A percentile compares a stretch with the other conserved stretches of the same genome.
Conservation (phyloP, 2,113 vertebrate species). For the Dinomys branickii region DNA sequence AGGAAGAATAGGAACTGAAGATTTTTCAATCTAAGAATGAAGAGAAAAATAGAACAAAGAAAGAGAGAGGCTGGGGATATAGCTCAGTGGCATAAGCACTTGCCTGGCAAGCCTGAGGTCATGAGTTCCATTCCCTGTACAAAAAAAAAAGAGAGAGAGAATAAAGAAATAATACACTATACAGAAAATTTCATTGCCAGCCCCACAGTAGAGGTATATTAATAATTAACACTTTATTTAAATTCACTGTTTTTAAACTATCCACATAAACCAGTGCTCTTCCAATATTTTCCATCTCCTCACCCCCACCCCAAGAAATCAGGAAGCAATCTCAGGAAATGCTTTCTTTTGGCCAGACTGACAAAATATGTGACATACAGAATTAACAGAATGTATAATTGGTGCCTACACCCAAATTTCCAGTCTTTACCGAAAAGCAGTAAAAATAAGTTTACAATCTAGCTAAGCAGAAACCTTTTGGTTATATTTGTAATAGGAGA, state of each 20-base stretch:
- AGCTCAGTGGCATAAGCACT: too few species aligned
- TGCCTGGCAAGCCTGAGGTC: too few species aligned
- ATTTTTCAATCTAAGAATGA: slow-evolving; percentile 4
- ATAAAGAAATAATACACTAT: not conserved
- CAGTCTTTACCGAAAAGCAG: not conserved
- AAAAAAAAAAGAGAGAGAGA: not conserved
- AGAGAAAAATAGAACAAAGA: not conserved
- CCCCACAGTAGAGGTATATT: not conserved
- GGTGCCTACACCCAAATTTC: slow-evolving; percentile 20
- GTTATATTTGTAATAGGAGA: slow-evolving; percentile 32
- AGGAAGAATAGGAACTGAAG: not conserved
- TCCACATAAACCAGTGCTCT: not conserved
- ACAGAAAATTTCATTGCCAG: not conserved
- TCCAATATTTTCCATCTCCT: not conserved
- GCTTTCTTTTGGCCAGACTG: slow-evolving; percentile 25
- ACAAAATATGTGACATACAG: slow-evolving; percentile 29
- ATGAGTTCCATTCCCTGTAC: too few species aligned
- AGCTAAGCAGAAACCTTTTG: slow-evolving; percentile 2
- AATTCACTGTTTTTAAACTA: slow-evolving; percentile 7
- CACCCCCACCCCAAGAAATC: not conserved
- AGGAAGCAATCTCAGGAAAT: slow-evolving; percentile 1
- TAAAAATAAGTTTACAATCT: not conserved
- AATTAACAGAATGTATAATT: slow-evolving; percentile 30
- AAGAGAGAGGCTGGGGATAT: too few species aligned
- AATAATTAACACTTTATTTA: not conserved